Conservation (phyloP, 2,113 vertebrate genomes). For the Chlorodrepanis virens region DNA sequence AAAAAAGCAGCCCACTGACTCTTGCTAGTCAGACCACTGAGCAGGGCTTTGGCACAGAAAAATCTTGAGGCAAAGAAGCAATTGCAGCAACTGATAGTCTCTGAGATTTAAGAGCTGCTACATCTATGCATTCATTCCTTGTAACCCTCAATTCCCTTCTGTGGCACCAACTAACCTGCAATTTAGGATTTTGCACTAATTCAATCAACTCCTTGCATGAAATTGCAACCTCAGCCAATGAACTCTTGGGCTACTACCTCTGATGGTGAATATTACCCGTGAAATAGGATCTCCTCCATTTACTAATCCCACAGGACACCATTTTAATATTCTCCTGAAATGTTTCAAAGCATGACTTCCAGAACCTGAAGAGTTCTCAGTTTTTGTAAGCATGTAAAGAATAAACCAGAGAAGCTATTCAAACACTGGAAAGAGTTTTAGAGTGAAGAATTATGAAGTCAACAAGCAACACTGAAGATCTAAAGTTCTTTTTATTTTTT, state of each 20-base stretch:
- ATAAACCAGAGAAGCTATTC: background rate
- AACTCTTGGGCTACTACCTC: background rate
- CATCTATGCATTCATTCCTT: background rate
- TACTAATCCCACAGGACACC: background rate
- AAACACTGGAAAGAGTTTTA: background rate
- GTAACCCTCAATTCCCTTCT: accelerated
- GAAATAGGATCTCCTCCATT: background rate
- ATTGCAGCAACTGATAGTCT: accelerated
- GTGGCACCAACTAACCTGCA: background rate
- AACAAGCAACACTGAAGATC: background rate
- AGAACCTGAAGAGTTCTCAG: background rate
- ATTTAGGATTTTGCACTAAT: background rate
- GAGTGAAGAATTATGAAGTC: background rate
- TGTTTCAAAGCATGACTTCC: background rate
- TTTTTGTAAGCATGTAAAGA: background rate
- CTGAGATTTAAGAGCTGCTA: background rate
- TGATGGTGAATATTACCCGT: accelerated
- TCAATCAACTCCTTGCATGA: background rate
- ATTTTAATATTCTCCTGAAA: background rate
- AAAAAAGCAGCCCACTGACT: background rate
- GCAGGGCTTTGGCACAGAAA: accelerated
- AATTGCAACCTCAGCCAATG: background rate
- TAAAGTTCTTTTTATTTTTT: background rate
- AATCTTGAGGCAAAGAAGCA: background rate
- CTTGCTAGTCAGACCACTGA: background rate